Evolutionary conservation across 1,140 invertebrate species (phyloP).

Genomic region (Heliconius himera): DNA sequence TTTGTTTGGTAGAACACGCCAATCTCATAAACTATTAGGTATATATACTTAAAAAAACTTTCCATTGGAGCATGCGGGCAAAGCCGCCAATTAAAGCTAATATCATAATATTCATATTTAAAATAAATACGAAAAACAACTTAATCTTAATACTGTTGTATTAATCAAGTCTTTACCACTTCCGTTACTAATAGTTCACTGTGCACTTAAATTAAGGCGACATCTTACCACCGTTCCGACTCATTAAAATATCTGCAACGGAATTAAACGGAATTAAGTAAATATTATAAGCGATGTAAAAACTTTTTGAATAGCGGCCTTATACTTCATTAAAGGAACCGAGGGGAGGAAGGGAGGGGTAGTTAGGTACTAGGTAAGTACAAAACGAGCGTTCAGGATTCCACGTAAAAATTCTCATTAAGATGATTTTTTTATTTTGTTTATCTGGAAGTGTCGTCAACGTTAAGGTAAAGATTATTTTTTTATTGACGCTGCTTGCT

Average conservation of each 20-base stretch:
- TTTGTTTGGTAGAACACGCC: too few relatives aligned
- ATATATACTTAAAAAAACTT: too few relatives aligned
- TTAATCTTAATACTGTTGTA: background rate
- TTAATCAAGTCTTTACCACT: background rate
- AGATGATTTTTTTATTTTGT: background rate
- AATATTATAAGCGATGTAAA: slow-evolving; percentile 25
- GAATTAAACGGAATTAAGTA: slow-evolving; percentile 35
- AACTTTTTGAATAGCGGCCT: slow-evolving; percentile 18
- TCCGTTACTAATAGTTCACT: slow-evolving; percentile 13
- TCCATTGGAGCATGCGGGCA: too few relatives aligned
- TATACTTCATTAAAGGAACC: slow-evolving; percentile 22
- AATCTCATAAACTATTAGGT: too few relatives aligned
- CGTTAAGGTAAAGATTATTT: too few relatives aligned
- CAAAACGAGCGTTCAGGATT: background rate
- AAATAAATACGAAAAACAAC: background rate
- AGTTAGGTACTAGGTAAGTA: too few relatives aligned
- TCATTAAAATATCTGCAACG: slow-evolving; percentile 35
- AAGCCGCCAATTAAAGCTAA: too few relatives aligned
- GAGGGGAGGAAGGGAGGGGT: background rate
- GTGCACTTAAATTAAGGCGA: slow-evolving; percentile 25
- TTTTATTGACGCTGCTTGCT: too few relatives aligned
- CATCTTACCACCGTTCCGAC: slow-evolving; percentile 28
- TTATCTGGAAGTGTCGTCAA: too few relatives aligned
- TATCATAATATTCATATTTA: too few relatives aligned
- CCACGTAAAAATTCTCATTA: background rate